A percentile compares a stretch with the other conserved stretches of the same genome.
Evolutionary conservation across 1,140 invertebrate genomes (phyloP).

Genomic region (Samia ricini): DNA sequence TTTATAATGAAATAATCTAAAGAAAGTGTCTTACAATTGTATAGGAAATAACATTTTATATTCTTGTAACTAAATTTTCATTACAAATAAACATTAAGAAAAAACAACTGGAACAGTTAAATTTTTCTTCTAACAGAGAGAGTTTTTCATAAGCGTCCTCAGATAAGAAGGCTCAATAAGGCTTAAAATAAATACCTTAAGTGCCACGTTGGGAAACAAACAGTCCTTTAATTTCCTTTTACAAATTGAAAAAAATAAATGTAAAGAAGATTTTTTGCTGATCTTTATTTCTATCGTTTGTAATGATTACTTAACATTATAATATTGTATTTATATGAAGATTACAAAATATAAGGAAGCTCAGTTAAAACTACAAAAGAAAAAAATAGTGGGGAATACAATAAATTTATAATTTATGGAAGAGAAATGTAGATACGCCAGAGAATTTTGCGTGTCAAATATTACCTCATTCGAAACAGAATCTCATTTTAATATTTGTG

Average conservation of each 20-base stretch:
- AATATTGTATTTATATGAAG: neutral
- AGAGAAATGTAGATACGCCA: too few relatives aligned
- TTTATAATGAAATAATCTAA: neutral
- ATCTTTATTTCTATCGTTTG: conserved; percentile 11
- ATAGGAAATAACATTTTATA: conserved; percentile 7
- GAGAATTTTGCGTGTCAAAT: too few relatives aligned
- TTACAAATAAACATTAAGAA: neutral
- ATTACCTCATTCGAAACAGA: too few relatives aligned
- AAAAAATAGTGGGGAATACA: too few relatives aligned
- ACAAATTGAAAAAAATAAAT: conserved; percentile 35
- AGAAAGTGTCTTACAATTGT: neutral
- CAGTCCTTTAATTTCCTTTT: conserved; percentile 34
- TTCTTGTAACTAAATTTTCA: conserved; percentile 6
- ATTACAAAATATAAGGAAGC: neutral
- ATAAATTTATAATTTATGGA: too few relatives aligned
- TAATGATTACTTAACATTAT: neutral
- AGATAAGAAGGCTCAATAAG: conserved; percentile 39
- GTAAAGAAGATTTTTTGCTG: conserved; percentile 12
- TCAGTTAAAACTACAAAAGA: too few relatives aligned
- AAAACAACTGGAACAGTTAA: conserved; percentile 9
- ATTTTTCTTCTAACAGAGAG: conserved; percentile 18
- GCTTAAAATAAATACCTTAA: conserved; percentile 42
- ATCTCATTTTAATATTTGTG: too few relatives aligned
- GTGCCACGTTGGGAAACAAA: conserved; percentile 33
- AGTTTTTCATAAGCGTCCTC: conserved; percentile 24